These are phyloP conservation scores for Nasua narica DNA, from an alignment of 2,797 vertebrate species.

Conservation along the genomic window DNA sequence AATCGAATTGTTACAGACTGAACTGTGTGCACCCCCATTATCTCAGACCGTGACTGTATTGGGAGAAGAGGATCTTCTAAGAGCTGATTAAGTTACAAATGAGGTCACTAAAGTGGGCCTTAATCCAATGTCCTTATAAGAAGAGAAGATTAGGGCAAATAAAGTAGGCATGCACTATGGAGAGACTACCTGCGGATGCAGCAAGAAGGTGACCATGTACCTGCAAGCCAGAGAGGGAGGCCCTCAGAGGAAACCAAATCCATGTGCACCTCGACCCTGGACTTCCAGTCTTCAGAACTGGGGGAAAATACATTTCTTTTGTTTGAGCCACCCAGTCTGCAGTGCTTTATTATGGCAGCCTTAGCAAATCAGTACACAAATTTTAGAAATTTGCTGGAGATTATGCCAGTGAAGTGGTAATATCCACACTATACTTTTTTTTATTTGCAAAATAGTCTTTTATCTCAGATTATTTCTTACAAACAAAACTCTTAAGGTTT, in stretches of 20 bases:
- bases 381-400: neutral
- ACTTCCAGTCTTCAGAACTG: neutral
- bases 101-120: neutral
- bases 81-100: neutral
- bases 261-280: neutral
- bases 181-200: neutral
- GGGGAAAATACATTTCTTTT: neutral
- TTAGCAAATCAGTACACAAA: neutral
- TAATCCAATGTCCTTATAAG: neutral
- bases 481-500: neutral
- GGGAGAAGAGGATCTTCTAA: neutral
- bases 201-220: neutral
- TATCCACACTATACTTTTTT: neutral
- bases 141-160: neutral
- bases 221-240: neutral
- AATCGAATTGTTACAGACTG: neutral
- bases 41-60: neutral
- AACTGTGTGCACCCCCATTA: neutral
- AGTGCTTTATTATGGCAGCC: neutral
- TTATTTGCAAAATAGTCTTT: neutral
- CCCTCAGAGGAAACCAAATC: neutral
- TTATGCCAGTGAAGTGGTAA: neutral
- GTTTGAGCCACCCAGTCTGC: neutral
- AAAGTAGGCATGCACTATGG: neutral
- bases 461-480: neutral